Evolutionary conservation across 2,888 invertebrate genomes (phyloP).

Genomic region (Cephus sareptanus): DNA sequence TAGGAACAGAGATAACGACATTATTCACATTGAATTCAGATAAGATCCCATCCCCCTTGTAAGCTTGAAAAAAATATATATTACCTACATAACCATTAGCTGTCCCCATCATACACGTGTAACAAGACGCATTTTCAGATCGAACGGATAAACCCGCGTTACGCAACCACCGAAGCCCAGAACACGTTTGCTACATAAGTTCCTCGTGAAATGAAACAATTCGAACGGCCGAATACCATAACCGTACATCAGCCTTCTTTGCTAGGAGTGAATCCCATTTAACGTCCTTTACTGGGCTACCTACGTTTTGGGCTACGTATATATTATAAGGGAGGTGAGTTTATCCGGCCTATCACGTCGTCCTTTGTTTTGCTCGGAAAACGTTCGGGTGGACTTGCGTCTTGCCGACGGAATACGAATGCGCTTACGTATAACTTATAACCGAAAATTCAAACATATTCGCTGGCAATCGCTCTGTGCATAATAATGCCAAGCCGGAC

Average conservation of each 20-base stretch:
- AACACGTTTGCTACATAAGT: conserved; percentile 33
- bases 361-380: conserved; percentile 39
- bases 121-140: background rate
- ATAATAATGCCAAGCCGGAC: conserved; percentile 37
- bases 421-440: conserved; percentile 23
- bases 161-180: conserved; percentile 35
- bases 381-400: conserved; percentile 17
- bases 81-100: too few relatives aligned
- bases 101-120: conserved; percentile 1
- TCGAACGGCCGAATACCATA: conserved; percentile 33
- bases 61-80: too few relatives aligned
- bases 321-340: background rate
- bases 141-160: conserved; percentile 33
- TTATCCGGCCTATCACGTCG: conserved; percentile 4
- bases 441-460: conserved; percentile 38
- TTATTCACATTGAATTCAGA: too few relatives aligned
- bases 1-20: too few relatives aligned
- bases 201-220: conserved; percentile 28
- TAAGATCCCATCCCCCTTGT: too few relatives aligned
- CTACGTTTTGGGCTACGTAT: conserved; percentile 24
- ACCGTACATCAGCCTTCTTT: conserved; percentile 35
- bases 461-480: conserved; percentile 37
- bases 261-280: conserved; percentile 35
- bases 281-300: conserved; percentile 1
- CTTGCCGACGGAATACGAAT: conserved; percentile 40